Base-by-base conservation (phyloP, 2,888 invertebrate species). In the Nymphalis polychloros region DNA sequence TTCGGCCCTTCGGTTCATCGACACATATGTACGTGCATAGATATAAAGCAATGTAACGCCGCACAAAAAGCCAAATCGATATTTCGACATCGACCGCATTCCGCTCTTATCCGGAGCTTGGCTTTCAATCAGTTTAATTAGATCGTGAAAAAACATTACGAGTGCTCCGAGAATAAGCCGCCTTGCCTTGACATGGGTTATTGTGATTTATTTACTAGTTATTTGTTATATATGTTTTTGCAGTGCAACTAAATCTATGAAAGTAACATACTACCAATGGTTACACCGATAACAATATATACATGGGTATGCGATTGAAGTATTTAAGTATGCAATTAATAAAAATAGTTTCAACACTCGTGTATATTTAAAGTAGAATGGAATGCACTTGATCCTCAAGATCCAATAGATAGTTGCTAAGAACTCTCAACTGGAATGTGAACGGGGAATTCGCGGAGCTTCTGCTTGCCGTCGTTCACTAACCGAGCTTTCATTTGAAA, bases 91-190 rank as follows among this genome's bases (percentile, higher is more conserved):
- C 80, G 82, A 73, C 85, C 86, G 85, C 87, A 88, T 88, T 88
- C 87, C 85, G 65, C 72, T 78, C 79, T 82, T 84, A 84, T 83
- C 81, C 81, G 79, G 76, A 77, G 78, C 80, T 77, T 77, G 84
- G 80, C 80, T 85, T 85, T 85, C 84, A 81, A 86, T 86, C 83
- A 81, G 81, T 86, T 86, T 87, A 85, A 87, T 86, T 84, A 85
- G 80, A 85, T 83, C 81, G 83, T 85, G 83, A 81, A 88, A 86
- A 83, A 77, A 77, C 77, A 78, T 78, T 73, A 70, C 61, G 70
- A 65, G 68, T 68, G 68, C 64, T 67, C 66, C 52, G 67, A 71
- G 70, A 52, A 67, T 72, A 73, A 68, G 69, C 23, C 64, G 63
- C 50, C 61, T 68, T 53, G 68, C 69, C 69, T 70, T 59, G 68